These are phyloP conservation scores for Macropodus opercularis DNA, from an alignment of 2,797 vertebrate species.

Conservation along the genomic window DNA sequence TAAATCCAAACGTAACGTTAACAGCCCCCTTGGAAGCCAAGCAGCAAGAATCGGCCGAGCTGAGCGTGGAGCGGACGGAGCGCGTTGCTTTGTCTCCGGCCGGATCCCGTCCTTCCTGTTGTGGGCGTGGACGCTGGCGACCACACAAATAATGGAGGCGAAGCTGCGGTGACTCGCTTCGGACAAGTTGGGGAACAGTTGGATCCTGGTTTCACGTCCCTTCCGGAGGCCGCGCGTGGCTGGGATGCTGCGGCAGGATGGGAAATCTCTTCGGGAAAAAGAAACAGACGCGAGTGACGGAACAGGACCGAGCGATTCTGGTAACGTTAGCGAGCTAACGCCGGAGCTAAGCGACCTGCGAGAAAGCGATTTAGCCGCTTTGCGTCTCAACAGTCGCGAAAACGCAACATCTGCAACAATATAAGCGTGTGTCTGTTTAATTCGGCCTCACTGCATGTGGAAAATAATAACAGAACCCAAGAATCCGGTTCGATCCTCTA, in stretches of 20 bases:
- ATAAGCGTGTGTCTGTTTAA: too few species aligned
- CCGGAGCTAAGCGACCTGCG: background rate
- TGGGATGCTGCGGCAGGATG: constrained; percentile 81
- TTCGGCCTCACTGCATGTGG: background rate
- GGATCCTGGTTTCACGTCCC: accelerated
- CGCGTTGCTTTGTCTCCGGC: too few species aligned
- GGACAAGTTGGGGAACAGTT: background rate
- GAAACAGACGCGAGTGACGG: constrained; percentile 90
- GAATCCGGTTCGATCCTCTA: too few species aligned
- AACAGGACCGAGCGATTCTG: constrained; percentile 91
- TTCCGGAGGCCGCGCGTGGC: background rate
- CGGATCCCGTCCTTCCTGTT: constrained; percentile 53
- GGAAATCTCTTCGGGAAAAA: constrained; percentile 92
- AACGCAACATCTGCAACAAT: too few species aligned
- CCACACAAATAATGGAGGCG: constrained; percentile 49
- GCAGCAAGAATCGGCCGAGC: too few species aligned
- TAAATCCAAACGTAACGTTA: background rate
- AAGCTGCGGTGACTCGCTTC: constrained; percentile 5
- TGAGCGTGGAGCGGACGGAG: too few species aligned
- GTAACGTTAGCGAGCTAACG: constrained; percentile 74
- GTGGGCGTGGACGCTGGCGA: constrained; percentile 72
- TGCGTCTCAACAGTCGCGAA: accelerated
- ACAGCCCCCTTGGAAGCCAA: background rate
- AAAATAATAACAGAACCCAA: background rate
- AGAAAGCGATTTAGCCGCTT: background rate